These are phyloP conservation scores for Drosophila cognata DNA, from an alignment of 2,888 invertebrate species.

Conservation along the genomic window DNA sequence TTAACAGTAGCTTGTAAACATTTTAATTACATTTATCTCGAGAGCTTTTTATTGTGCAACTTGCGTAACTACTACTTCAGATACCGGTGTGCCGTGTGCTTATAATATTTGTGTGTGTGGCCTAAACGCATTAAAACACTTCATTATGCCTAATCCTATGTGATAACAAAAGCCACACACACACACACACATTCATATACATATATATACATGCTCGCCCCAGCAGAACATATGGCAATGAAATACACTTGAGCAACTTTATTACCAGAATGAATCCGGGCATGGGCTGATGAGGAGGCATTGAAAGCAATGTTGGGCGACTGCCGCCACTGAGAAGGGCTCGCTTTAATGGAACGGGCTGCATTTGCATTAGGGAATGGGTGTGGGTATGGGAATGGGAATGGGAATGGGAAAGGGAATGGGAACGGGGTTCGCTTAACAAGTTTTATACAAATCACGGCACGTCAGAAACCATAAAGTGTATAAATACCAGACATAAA, in stretches of 20 bases:
- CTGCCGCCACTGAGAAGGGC: conserved; percentile 35
- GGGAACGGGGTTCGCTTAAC: conserved; percentile 42
- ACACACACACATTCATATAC: conserved; percentile 35
- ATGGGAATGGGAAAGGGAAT: conserved; percentile 2
- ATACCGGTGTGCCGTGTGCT: conserved; percentile 22
- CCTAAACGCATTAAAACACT: conserved; percentile 80
- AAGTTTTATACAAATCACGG: conserved; percentile 76
- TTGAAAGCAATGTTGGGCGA: conserved; percentile 50
- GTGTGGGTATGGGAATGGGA: background rate
- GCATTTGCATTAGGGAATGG: conserved; percentile 66
- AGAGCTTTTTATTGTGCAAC: conserved; percentile 51
- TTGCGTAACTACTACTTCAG: conserved; percentile 40
- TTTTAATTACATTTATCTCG: conserved; percentile 67
- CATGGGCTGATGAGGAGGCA: conserved; percentile 37
- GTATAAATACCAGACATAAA: conserved; percentile 76
- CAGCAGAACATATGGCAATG: conserved; percentile 67
- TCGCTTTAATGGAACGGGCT: conserved; percentile 68
- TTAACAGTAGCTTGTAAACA: conserved; percentile 25
- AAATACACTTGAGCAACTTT: conserved; percentile 79
- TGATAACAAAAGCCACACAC: conserved; percentile 80
- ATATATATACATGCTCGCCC: background rate
- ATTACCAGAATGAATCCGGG: conserved; percentile 56
- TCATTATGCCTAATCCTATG: conserved; percentile 80
- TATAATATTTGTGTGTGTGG: conserved; percentile 48
- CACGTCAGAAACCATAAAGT: conserved; percentile 82